Percentiles rank a stretch among this genome's conserved stretches.
Conservation (phyloP, 2,113 vertebrate genomes). For the Alethe diademata region DNA sequence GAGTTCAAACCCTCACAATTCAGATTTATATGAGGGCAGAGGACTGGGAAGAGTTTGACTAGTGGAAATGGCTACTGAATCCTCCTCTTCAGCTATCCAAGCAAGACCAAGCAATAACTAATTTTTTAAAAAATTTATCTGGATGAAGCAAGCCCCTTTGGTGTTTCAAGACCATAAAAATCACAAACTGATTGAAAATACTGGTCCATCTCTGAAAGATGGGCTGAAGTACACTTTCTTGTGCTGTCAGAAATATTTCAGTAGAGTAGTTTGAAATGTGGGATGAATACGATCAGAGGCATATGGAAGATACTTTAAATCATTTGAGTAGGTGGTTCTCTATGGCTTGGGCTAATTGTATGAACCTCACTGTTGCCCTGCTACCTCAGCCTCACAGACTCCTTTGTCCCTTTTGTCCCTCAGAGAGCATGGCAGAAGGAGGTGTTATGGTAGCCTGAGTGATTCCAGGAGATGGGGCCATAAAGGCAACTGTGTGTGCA, state of each 20-base stretch:
- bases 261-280: not conserved
- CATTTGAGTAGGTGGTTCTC: not conserved
- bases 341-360: not conserved
- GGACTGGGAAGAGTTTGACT: not conserved
- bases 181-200: not conserved
- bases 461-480: not conserved
- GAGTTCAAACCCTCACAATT: not conserved
- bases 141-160: not conserved
- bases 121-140: not conserved
- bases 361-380: not conserved
- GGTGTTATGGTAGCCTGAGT: not conserved
- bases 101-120: fast-evolving
- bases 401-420: not conserved
- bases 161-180: not conserved
- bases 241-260: not conserved
- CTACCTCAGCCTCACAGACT: not conserved
- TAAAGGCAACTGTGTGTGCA: fast-evolving
- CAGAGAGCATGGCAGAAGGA: not conserved
- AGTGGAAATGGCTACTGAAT: not conserved
- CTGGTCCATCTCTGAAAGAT: not conserved
- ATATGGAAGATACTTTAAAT: not conserved
- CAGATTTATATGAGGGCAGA: not conserved
- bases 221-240: not conserved
- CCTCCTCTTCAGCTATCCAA: not conserved
- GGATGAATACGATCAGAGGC: not conserved